Percentiles rank a stretch among this genome's conserved stretches.
Conservation (phyloP, 2,797 vertebrate genomes). For the Spheniscus humboldti region DNA sequence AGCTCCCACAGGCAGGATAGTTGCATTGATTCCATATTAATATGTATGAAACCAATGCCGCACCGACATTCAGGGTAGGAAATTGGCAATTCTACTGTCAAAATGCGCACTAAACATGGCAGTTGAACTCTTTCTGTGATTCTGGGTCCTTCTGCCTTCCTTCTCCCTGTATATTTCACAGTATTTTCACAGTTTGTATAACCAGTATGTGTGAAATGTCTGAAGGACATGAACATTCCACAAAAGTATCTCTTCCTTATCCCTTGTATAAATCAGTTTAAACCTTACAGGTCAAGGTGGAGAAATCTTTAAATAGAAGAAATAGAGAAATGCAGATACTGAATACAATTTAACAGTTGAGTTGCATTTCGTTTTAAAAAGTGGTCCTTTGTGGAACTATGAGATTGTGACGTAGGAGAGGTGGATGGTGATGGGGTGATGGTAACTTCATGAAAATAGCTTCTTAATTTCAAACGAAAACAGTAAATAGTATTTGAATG, state of each 20-base stretch:
- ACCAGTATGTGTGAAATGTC: not conserved
- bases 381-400: not conserved
- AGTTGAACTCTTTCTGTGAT: not conserved
- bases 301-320: not conserved
- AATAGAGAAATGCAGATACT: not conserved
- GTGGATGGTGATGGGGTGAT: not conserved
- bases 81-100: slow-evolving; percentile 2
- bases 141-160: not conserved
- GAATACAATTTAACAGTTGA: not conserved
- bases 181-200: not conserved
- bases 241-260: not conserved
- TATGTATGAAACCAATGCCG: not conserved
- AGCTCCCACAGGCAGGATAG: not conserved
- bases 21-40: slow-evolving; percentile 35
- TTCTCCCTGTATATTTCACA: not conserved
- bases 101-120: not conserved
- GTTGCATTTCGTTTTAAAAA: not conserved
- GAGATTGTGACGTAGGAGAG: not conserved
- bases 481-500: not conserved
- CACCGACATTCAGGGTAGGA: not conserved
- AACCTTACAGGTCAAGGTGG: not conserved
- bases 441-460: not conserved
- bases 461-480: not conserved
- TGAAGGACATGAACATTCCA: not conserved
- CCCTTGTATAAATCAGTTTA: not conserved